These are phyloP conservation scores for Invenusta paracnida DNA, from an alignment of 2,888 invertebrate species.

Conservation along the genomic window DNA sequence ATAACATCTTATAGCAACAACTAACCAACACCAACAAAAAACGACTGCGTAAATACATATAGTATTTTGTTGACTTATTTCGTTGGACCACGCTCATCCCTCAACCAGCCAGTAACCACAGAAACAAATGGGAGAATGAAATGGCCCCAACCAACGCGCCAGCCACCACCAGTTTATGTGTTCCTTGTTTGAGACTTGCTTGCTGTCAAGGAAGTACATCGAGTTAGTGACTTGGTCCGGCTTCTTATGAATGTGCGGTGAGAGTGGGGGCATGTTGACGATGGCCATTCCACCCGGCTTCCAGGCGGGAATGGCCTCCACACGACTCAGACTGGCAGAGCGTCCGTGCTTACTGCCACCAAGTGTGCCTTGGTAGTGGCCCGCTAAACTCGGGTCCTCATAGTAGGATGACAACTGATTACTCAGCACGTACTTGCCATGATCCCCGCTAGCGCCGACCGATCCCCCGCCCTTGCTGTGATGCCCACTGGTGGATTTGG, in stretches of 20 bases:
- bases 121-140: background rate
- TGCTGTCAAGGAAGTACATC: background rate
- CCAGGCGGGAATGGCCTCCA: constrained; percentile 5
- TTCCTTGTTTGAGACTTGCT: too few relatives aligned
- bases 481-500: background rate
- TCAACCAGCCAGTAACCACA: background rate
- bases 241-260: background rate
- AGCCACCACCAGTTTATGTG: background rate
- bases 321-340: background rate
- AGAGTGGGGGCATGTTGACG: background rate
- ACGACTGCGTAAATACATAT: too few relatives aligned
- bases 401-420: too few relatives aligned
- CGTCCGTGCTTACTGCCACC: background rate
- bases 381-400: background rate
- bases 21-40: too few relatives aligned
- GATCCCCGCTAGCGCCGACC: background rate
- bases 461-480: background rate
- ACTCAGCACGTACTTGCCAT: background rate
- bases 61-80: too few relatives aligned
- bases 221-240: background rate
- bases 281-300: constrained; percentile 15
- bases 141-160: background rate
- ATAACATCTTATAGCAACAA: too few relatives aligned
- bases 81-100: too few relatives aligned
- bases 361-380: background rate